Evolutionary conservation across 2,888 invertebrate genomes (phyloP), one percentile per base, ranked within the genome.

Genomic region (Spisula solida): DNA sequence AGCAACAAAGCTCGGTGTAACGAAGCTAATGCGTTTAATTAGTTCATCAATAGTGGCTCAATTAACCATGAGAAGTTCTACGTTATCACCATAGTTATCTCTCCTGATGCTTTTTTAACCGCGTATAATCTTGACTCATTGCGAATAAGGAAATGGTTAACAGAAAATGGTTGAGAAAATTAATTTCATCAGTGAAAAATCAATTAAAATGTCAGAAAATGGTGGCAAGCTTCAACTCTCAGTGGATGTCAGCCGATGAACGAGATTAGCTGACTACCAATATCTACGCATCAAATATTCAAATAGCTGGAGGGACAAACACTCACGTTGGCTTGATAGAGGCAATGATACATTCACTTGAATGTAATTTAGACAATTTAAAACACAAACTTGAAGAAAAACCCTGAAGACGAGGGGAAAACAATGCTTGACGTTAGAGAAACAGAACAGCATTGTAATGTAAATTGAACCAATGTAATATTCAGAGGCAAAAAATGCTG

Each of bases 221-320:
- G 25, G 25, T 66, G 60, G 60, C 34, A 20, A 75, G 34, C 79
- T 81, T 86, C 86, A 81, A 86, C 70, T 86, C 81, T 78, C 78
- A n/a, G 79, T 83, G 60, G 78, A 87, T 48, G 48, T 41, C 87
- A 75, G 18, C 12, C 14, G 18, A 60, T 81, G 84, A 87, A 84
- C 84, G 83, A 86, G 87, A 87, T 82, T 75, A 78, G 87, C 83
- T 70, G 85, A 81, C 70, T 41, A 87, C 25, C 41, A 34, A 81
- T 55, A 29, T 86, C 47, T 48, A 56, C 85, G 81, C 84, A 89
- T 89, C 70, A 89, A 89, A 89, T 89, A 89, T 89, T 89, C 85
- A 89, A 82, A 81, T 82, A 70, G 84, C 87, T 85, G 10, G 34
- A 84, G 89, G 89, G 75, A 84, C 70, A 84, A 84, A 55, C 84